Base-by-base conservation (phyloP, 92 coral and sea anemone genomes). In the Palythoa caribaeorum region DNA sequence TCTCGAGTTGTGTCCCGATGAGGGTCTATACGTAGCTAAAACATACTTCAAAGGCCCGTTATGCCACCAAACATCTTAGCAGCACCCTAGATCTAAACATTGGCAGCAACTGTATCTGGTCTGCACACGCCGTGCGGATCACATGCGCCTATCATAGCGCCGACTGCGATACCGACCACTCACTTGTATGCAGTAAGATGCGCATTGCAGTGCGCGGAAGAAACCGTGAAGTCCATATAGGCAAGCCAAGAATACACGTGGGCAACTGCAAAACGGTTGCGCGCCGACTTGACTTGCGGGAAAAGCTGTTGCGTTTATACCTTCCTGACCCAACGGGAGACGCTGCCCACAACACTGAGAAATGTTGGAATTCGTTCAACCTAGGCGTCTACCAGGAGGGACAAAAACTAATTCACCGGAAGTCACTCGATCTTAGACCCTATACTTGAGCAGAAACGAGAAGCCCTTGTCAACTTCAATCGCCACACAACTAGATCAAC, bases 181-280 rank as follows among this genome's bases (percentile, higher is more conserved):
- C 63, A 57, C 63, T 57, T 57, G 73, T 3, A 68, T 28, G 28
- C 28, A 28, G 28, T 28, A 28, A 28, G 28, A 28, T 28, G 0
- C 28, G 28, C 28, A 28, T 28, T 28, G 28, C 28, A 28, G 28
- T 28, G 0, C 28, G 0, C 28, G 28, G 28, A 28, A 28, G 28
- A 68, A 68, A 68, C 73, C 73, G 38, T 68, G 35, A 68, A 68
- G 73, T 68, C 73, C 73, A 68, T 68, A 36, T n/a, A 11, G 73
- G 73, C 73, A 68, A 68, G 12, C 73, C 73, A 68, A 68, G 73
- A 68, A 68, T 68, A 68, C 9, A 55, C 12, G 63, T 55, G 63
- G 63, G 63, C 14, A 68, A 68, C 73, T 68, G 73, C 73, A 68
- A 68, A 68, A 68, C 37, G 73, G 73, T 14, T 68, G 73, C 73